A percentile compares a stretch with the other conserved stretches of the same genome.
phyloP scores from a whole-genome alignment of 2,888 invertebrate species.

The Oscheius sp. region DNA sequence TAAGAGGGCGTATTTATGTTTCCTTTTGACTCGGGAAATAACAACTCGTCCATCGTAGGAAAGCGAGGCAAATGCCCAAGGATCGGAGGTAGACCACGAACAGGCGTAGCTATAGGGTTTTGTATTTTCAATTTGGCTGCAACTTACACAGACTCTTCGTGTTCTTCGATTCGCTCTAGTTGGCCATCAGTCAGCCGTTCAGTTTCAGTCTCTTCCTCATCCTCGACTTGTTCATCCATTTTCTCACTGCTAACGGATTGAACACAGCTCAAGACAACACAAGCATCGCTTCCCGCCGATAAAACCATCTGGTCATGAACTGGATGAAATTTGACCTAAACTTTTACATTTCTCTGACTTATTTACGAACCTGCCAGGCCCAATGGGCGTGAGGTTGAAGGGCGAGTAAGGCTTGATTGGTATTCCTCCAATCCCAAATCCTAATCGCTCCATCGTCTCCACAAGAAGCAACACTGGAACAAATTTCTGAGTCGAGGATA shows the following conservation, averaged over 20 bases:
- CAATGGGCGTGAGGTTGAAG: conserved; percentile 75
- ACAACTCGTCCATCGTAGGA: conserved; percentile 95
- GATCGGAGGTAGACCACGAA: conserved; percentile 96
- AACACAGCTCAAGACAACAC: conserved; percentile 81
- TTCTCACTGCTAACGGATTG: conserved; percentile 50
- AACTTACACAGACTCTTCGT: conserved; percentile 92
- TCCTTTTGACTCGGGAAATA: conserved; percentile 72
- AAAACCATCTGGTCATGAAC: conserved; percentile 94
- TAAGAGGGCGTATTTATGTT: conserved; percentile 60
- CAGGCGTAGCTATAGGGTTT: conserved; percentile 75
- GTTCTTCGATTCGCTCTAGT: conserved; percentile 86
- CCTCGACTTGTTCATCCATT: conserved; percentile 23
- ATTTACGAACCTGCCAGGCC: conserved; percentile 66
- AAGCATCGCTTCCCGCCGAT: conserved; percentile 91
- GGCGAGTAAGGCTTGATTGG: conserved; percentile 79
- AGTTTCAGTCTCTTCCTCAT: conserved; percentile 33
- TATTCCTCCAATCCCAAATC: conserved; percentile 91
- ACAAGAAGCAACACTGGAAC: conserved; percentile 80
- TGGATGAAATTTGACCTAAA: conserved; percentile 84
- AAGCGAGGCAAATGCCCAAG: conserved; percentile 98
- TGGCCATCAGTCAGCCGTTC: conserved; percentile 76
- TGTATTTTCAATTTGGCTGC: background rate
- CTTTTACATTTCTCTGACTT: background rate
- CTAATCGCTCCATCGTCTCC: conserved; percentile 94
- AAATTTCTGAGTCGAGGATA: background rate